Evolutionary conservation across 2,888 invertebrate species (phyloP).

Genomic region (Stratiomys singularior): DNA sequence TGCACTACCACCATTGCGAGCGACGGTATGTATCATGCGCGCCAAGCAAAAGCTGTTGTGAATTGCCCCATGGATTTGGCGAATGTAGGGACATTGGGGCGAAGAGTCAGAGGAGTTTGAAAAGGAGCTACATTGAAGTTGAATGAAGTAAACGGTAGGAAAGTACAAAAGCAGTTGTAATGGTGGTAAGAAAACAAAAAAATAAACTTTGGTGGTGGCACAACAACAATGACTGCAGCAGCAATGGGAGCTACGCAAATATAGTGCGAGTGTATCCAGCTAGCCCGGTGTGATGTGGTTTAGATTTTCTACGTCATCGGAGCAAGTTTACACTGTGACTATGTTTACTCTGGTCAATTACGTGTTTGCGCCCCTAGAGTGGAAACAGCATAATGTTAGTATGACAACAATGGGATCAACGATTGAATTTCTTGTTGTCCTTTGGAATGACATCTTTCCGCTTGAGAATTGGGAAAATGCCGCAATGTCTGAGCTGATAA

Average conservation of each 20-base stretch:
- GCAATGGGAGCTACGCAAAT: not conserved
- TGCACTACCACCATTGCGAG: not conserved
- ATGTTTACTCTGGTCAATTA: conserved; percentile 43
- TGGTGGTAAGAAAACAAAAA: not conserved
- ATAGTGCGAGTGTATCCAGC: not conserved
- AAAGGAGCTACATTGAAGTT: not conserved
- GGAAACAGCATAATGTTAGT: not conserved
- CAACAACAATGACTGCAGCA: not conserved
- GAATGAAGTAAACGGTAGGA: not conserved
- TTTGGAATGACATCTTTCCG: not conserved
- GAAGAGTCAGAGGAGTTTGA: not conserved
- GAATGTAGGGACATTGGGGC: not conserved
- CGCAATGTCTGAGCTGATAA: conserved; percentile 29
- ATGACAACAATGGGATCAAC: not conserved
- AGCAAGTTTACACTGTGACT: conserved; percentile 17
- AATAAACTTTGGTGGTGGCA: not conserved
- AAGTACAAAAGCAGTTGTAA: not conserved
- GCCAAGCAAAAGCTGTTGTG: conserved; percentile 7
- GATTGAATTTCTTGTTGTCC: conserved; percentile 9
- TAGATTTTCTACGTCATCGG: conserved; percentile 26
- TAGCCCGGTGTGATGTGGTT: conserved; percentile 1
- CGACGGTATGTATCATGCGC: conserved; percentile 20
- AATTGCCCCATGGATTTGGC: not conserved
- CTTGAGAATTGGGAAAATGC: conserved; percentile 15
- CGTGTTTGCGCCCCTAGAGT: conserved; percentile 13